These are phyloP conservation scores for Neomonachus schauinslandi DNA, from an alignment of 2,113 vertebrate genomes.

Conservation along the genomic window DNA sequence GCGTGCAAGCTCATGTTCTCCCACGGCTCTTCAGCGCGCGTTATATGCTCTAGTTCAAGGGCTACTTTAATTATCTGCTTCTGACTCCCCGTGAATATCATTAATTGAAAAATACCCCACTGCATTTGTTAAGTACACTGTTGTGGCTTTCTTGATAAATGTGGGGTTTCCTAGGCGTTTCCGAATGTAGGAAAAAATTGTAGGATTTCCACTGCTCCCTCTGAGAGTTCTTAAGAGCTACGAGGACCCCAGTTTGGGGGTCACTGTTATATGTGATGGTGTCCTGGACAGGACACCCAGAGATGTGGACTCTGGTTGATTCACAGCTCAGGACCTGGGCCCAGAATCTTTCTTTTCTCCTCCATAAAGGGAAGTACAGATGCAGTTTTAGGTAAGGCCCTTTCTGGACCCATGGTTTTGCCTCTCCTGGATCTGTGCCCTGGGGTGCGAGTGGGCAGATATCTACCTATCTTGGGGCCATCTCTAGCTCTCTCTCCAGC, in stretches of 20 bases:
- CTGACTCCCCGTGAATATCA: background rate
- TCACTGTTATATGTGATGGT: no score
- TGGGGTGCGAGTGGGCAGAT: rapidly evolving
- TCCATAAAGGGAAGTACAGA: background rate
- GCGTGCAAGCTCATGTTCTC: background rate
- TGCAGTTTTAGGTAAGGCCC: background rate
- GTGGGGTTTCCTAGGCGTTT: background rate
- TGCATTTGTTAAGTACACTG: background rate
- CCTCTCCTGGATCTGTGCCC: background rate
- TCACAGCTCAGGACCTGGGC: background rate
- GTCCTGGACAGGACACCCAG: background rate
- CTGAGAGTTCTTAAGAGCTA: background rate
- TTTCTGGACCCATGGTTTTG: background rate
- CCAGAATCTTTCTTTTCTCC: background rate
- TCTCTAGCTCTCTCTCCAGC: background rate
- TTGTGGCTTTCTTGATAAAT: background rate
- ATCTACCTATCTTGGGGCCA: no score
- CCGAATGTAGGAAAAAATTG: background rate
- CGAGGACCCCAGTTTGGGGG: background rate
- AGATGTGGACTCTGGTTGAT: rapidly evolving
- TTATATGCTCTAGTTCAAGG: background rate
- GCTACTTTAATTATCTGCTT: conserved; percentile 14
- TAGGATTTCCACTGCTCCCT: background rate
- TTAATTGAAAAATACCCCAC: conserved; percentile 22
- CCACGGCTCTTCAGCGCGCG: background rate